Base-by-base conservation (phyloP, 2,888 invertebrate species). In the Endotricha flammealis region DNA sequence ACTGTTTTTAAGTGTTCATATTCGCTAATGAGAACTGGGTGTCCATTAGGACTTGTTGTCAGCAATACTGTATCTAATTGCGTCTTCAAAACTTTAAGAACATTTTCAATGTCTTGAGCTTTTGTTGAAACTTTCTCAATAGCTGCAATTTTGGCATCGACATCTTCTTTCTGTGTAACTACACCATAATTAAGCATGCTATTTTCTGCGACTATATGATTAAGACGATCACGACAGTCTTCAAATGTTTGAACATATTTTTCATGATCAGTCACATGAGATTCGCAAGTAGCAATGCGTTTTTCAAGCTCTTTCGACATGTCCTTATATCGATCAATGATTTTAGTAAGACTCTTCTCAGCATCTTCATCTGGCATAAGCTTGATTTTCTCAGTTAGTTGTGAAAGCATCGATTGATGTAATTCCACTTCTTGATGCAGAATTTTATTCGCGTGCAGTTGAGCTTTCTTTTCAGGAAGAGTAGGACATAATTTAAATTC, bases 391-490 rank as follows among this genome's bases (percentile, higher is more conserved):
- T 95, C 95, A 49, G 93, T 91, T 3, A 98, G 76, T 57, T 96
- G 95, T 47, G 93, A 91, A 13, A 98, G 77, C 49, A 97, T 93
- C 39, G 92, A 93, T 60, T 93, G 93, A 63, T 97, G 96, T 25
- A 96, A 89, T 27, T 90, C 91, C 5, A 97, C 93, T 69, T 97
- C 97, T 79, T 96, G 96, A 20, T 93, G 88, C 24, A 95, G 87
- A 0, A 92, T 90, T 68, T 93, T 94, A 57, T 92, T 93, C 27
- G 91, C 90, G 57, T 97, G 95, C 1, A 97, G 81, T 22, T 94
- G 93, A 12, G 93, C 90, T 77, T 97, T 97, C 80, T 98, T 98
- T 53, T 97, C 95, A 1, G 93, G 92, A 31, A 98, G 82, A 0
- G 93, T 94, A 1, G 95, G 90, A 56, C 95, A 91, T 2, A 95